Percentiles rank a stretch among this genome's conserved stretches.
These are phyloP conservation scores for Lates japonicus DNA, from an alignment of 2,797 vertebrate genomes.

Conservation along the genomic window DNA sequence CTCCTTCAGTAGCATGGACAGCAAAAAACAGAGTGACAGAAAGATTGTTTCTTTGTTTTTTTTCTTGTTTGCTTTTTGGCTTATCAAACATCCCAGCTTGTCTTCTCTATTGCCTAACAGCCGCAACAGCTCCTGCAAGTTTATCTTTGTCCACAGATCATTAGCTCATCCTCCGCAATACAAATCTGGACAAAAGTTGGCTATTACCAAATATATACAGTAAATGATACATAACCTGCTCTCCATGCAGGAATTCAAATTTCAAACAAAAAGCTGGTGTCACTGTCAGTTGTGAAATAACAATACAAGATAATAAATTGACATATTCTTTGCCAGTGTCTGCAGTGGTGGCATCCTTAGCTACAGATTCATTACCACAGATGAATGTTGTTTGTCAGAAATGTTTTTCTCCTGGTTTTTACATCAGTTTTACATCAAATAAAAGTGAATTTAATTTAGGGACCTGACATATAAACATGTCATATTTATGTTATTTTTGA, in stretches of 20 bases:
- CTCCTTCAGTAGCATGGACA: no score
- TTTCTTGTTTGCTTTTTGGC: not conserved
- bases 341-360: not conserved
- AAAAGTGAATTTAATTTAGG: conserved; percentile 5
- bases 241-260: not conserved
- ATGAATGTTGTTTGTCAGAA: conserved; percentile 11
- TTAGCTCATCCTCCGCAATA: not conserved
- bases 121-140: not conserved
- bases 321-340: not conserved
- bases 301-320: conserved; percentile 2
- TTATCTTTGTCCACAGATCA: not conserved
- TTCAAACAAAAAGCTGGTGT: not conserved
- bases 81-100: not conserved
- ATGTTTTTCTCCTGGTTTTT: not conserved
- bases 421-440: conserved; percentile 1
- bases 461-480: not conserved
- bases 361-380: not conserved
- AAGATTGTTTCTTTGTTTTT: not conserved
- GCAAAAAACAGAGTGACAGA: no score
- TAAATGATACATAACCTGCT: not conserved
- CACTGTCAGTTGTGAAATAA: not conserved
- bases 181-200: not conserved
- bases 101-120: not conserved
- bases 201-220: not conserved
- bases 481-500: not conserved